These are phyloP conservation scores for Ericerus pela DNA, from an alignment of 1,140 invertebrate species.

Conservation along the genomic window DNA sequence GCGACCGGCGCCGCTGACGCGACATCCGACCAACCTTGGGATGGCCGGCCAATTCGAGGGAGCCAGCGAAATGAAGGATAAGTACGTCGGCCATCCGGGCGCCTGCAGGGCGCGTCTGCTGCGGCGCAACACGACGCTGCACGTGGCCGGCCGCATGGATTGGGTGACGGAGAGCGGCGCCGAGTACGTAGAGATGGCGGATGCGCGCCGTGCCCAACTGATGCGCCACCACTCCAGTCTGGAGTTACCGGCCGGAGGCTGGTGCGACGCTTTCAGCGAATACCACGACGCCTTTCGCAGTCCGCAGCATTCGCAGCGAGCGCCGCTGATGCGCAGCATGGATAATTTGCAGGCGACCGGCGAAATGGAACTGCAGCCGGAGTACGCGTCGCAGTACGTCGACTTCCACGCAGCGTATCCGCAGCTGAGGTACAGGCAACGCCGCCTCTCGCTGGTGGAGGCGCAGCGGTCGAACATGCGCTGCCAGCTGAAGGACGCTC, in stretches of 20 bases:
- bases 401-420: constrained; percentile 7
- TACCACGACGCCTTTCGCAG: constrained; percentile 17
- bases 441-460: neutral
- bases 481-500: neutral
- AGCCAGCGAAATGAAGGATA: constrained; percentile 17
- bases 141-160: constrained; percentile 18
- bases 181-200: constrained; percentile 19
- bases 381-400: constrained; percentile 16
- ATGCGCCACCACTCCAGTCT: constrained; percentile 16
- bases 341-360: constrained; percentile 17
- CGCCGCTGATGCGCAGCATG: constrained; percentile 14
- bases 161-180: constrained; percentile 17
- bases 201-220: constrained; percentile 15
- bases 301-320: constrained; percentile 14
- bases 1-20: constrained; percentile 14
- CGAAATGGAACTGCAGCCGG: constrained; percentile 15
- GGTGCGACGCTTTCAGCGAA: constrained; percentile 8
- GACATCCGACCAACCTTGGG: constrained; percentile 20
- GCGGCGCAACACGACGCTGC: constrained; percentile 13
- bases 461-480: no score
- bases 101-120: constrained; percentile 5
- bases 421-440: neutral
- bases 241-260: constrained; percentile 17
- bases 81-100: constrained; percentile 15
- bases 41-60: constrained; percentile 19